These are phyloP conservation scores for Scaptomyza graminum DNA, from an alignment of 1,140 invertebrate species.

Conservation along the genomic window DNA sequence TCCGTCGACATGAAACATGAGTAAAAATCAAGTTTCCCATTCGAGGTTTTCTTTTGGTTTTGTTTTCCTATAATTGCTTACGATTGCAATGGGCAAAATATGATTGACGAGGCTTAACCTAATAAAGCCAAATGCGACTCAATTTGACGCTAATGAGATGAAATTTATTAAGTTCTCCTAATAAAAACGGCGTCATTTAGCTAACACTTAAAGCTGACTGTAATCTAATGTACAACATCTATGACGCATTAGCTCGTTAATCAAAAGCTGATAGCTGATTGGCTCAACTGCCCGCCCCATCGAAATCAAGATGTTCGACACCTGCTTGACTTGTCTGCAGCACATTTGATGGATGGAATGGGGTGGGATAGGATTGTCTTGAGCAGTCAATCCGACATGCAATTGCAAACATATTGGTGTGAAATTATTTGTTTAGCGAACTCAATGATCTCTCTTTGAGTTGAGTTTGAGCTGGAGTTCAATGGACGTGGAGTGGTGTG, in stretches of 20 bases:
- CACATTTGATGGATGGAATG: constrained; percentile 54
- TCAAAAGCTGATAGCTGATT: neutral
- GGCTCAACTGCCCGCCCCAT: neutral
- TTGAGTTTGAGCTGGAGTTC: constrained; percentile 50
- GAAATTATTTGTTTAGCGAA: constrained; percentile 63
- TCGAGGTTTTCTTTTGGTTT: constrained; percentile 30
- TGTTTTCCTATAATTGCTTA: neutral
- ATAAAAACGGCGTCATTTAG: neutral
- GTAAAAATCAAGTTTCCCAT: constrained; percentile 68
- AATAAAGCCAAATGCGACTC: constrained; percentile 36
- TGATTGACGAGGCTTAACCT: constrained; percentile 13
- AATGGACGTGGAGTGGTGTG: constrained; percentile 47
- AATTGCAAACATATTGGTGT: constrained; percentile 63
- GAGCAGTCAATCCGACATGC: constrained; percentile 18
- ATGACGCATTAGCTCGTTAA: too few relatives aligned
- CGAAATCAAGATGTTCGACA: constrained; percentile 46
- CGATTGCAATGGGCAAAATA: constrained; percentile 44
- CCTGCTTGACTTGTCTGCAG: constrained; percentile 51
- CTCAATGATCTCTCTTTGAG: constrained; percentile 62
- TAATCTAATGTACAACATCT: too few relatives aligned
- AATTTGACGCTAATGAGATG: constrained; percentile 1
- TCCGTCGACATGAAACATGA: constrained; percentile 57
- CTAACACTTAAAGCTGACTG: neutral
- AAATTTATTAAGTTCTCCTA: constrained; percentile 16
- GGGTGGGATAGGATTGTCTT: neutral